Percentiles rank a stretch among this genome's conserved stretches.
Evolutionary conservation across 2,113 vertebrate species (phyloP).

Genomic region (Triplophysa tibetana): DNA sequence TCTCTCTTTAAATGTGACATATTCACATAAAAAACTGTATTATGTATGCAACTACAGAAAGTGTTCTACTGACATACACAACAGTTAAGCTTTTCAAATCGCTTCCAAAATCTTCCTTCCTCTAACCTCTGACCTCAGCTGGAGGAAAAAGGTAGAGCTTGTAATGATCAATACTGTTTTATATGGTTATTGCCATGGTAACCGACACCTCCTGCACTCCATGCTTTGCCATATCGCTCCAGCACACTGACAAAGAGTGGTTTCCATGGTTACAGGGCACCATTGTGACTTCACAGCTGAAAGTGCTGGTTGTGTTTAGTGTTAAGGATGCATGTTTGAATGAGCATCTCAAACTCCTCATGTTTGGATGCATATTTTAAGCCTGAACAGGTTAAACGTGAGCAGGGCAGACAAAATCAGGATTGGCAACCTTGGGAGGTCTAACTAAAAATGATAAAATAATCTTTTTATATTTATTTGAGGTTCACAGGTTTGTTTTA

Average conservation of each 20-base stretch:
- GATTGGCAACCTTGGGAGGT: too few relatives aligned
- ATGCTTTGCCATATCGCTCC: constrained; percentile 52
- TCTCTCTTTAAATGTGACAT: not conserved
- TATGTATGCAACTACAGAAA: not conserved
- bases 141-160: constrained; percentile 4
- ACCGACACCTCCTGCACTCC: constrained; percentile 49
- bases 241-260: constrained; percentile 53
- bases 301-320: constrained; percentile 27
- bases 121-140: constrained; percentile 25
- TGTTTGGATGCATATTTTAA: not conserved
- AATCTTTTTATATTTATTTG: too few relatives aligned
- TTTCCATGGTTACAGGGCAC: constrained; percentile 66
- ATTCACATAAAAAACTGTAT: not conserved
- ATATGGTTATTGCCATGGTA: constrained; percentile 49
- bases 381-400: not conserved
- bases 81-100: not conserved
- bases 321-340: not conserved
- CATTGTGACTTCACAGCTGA: constrained; percentile 60
- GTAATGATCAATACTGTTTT: constrained; percentile 29
- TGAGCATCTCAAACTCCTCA: not conserved
- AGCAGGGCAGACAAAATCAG: not conserved
- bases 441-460: too few relatives aligned
- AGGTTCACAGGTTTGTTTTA: too few relatives aligned
- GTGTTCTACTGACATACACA: not conserved
- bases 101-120: not conserved